Percentiles rank a stretch among this genome's conserved stretches.
These are phyloP conservation scores for Hydrocynus forskahlii DNA, from an alignment of 2,797 vertebrate genomes.

Conservation along the genomic window DNA sequence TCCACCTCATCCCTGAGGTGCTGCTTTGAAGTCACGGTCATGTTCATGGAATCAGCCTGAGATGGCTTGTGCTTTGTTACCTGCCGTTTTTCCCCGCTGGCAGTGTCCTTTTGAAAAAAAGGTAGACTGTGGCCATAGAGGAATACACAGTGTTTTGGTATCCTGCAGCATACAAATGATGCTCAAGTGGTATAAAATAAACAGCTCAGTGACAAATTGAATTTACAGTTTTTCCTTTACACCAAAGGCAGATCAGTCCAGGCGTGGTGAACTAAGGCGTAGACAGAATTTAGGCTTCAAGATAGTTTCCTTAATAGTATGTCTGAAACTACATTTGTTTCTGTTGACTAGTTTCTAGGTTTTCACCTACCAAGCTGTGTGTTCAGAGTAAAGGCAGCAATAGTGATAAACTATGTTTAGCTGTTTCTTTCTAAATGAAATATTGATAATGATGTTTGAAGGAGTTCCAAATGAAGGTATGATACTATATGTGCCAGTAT, in stretches of 20 bases:
- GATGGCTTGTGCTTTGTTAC: slow-evolving; percentile 3
- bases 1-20: slow-evolving; percentile 5
- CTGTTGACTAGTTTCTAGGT: too few relatives aligned
- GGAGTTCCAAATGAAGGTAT: too few relatives aligned
- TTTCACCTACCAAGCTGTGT: too few relatives aligned
- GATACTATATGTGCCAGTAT: too few relatives aligned
- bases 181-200: neutral
- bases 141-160: neutral
- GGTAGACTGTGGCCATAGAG: neutral
- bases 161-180: neutral
- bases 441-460: too few relatives aligned
- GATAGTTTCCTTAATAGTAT: too few relatives aligned
- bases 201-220: neutral
- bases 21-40: slow-evolving; percentile 10
- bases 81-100: neutral
- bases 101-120: neutral
- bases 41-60: neutral
- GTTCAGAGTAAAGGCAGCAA: too few relatives aligned
- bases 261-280: neutral
- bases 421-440: too few relatives aligned
- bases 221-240: neutral
- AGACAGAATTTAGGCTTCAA: neutral
- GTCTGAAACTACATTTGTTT: too few relatives aligned
- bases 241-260: neutral
- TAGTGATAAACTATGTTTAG: too few relatives aligned